A percentile compares a stretch with the other conserved stretches of the same genome.
These are phyloP conservation scores for Chrysina gloriosa DNA, from an alignment of 2,888 invertebrate species.

Conservation along the genomic window DNA sequence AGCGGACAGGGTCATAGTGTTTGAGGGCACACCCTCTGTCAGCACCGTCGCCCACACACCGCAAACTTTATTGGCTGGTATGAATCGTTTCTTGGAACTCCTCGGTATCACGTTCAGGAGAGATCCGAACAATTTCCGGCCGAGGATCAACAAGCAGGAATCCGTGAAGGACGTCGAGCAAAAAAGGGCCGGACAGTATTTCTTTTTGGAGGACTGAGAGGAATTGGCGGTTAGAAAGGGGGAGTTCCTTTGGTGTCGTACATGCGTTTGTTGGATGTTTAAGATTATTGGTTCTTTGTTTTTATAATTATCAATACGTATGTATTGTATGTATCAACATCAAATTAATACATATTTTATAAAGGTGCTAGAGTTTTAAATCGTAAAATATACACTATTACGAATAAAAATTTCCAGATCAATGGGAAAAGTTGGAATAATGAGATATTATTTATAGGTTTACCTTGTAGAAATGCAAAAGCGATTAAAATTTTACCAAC, in stretches of 20 bases:
- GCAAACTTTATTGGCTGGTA: conserved; percentile 93
- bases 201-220: conserved; percentile 91
- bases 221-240: background rate
- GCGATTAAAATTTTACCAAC: too few species aligned
- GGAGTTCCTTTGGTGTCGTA: conserved; percentile 19
- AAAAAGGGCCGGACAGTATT: conserved; percentile 96
- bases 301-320: conserved; percentile 9
- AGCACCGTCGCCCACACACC: conserved; percentile 91
- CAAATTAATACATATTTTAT: conserved; percentile 33
- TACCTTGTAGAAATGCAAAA: too few species aligned
- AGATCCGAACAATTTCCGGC: conserved; percentile 98
- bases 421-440: too few species aligned
- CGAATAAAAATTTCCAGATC: too few species aligned
- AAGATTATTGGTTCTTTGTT: conserved; percentile 6
- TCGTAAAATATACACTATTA: too few species aligned
- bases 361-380: too few species aligned
- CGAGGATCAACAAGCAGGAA: conserved; percentile 95
- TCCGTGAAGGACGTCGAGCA: conserved; percentile 99
- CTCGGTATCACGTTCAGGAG: conserved; percentile 97
- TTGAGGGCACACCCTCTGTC: conserved; percentile 94
- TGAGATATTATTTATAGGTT: too few species aligned
- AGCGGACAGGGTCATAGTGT: conserved; percentile 98
- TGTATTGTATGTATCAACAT: conserved; percentile 9
- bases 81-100: conserved; percentile 96
- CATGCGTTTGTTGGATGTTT: conserved; percentile 1